Percentiles rank a stretch among this genome's conserved stretches.
These are phyloP conservation scores for Lycocorax pyrrhopterus DNA, from an alignment of 2,113 vertebrate genomes.

Conservation along the genomic window DNA sequence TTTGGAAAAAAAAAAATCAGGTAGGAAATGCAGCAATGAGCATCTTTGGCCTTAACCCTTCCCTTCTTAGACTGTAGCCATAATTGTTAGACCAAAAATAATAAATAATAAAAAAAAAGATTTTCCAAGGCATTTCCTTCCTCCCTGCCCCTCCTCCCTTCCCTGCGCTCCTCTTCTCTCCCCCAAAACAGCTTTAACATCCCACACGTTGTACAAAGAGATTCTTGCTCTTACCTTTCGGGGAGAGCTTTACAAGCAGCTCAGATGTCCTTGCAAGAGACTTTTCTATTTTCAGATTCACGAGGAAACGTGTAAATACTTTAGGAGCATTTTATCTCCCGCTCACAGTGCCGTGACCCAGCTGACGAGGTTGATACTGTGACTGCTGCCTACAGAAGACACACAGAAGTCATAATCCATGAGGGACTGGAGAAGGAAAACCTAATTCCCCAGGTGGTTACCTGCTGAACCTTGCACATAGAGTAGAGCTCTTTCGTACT, in stretches of 20 bases:
- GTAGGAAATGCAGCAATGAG: slow-evolving; percentile 46
- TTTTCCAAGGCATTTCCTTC: neutral
- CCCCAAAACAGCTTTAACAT: slow-evolving; percentile 15
- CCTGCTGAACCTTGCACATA: neutral
- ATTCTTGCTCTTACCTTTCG: neutral
- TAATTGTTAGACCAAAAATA: slow-evolving; percentile 34
- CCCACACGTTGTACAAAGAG: neutral
- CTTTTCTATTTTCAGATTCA: neutral
- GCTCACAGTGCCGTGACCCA: neutral
- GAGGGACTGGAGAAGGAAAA: neutral
- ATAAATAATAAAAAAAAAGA: neutral
- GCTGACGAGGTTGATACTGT: neutral
- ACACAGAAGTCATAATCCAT: neutral
- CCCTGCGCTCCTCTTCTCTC: neutral
- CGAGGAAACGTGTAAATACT: neutral
- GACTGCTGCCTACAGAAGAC: neutral
- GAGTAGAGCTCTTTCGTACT: slow-evolving; percentile 22
- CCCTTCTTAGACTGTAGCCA: neutral
- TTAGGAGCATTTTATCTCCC: neutral
- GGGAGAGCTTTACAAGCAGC: neutral
- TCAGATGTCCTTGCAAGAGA: slow-evolving; percentile 24
- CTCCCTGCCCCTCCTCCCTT: neutral
- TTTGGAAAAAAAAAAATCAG: neutral
- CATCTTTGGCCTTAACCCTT: slow-evolving; percentile 50
- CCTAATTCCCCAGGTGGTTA: neutral